These are phyloP conservation scores for Syrphus vitripennis DNA, from an alignment of 2,888 invertebrate genomes.

Conservation along the genomic window DNA sequence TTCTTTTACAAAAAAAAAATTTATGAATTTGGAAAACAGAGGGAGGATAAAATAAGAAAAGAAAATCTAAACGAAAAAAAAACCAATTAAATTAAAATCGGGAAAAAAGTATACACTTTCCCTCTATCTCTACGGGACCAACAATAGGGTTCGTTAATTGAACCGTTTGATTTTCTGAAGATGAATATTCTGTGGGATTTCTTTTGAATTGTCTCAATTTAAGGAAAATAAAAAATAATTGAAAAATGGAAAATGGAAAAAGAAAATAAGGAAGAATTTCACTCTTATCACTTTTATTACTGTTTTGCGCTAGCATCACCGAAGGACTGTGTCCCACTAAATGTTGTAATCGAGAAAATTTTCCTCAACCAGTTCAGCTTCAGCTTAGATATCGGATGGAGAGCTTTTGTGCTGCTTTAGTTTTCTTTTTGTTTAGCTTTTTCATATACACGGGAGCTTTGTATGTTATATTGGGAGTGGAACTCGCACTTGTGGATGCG, in stretches of 20 bases:
- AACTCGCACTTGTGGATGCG: conserved; percentile 65
- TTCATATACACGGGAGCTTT: conserved; percentile 38
- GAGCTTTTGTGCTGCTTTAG: background rate
- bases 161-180: background rate
- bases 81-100: background rate
- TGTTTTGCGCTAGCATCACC: conserved; percentile 79
- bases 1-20: background rate
- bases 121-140: background rate
- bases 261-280: conserved; percentile 37
- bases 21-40: too few relatives aligned
- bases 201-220: background rate
- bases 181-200: background rate
- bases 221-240: conserved; percentile 23
- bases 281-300: conserved; percentile 53
- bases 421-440: background rate
- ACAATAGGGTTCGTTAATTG: background rate
- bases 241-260: conserved; percentile 44
- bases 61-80: background rate
- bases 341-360: conserved; percentile 53
- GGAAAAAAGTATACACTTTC: background rate
- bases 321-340: conserved; percentile 81
- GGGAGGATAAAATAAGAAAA: background rate
- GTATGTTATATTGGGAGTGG: conserved; percentile 22
- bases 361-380: conserved; percentile 37
- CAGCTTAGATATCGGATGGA: background rate